Evolutionary conservation across 2,888 invertebrate genomes (phyloP), one percentile per base, ranked within the genome.

Genomic region (Microctonus aethiopoides): DNA sequence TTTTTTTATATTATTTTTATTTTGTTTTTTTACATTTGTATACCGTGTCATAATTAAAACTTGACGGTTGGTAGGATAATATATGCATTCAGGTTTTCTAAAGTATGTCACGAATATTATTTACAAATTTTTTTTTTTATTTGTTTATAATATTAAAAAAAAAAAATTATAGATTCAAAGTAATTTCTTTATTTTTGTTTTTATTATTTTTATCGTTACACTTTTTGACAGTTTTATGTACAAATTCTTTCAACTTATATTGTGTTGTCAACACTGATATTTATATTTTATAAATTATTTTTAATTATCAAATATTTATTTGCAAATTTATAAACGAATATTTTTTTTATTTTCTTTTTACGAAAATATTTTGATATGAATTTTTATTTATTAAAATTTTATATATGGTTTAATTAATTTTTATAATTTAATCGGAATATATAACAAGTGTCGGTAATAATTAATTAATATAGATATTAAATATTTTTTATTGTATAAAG

Each of bases 41-140:
- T 63, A n/a, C 46, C 9, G 16, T 24, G 26, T 63, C 32, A 63
- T 63, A 63, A 51, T 63, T 63, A 62, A 46, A 29, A 63, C 34
- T 51, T 32, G 16, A 16, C 51, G 16, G 29, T 29, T 34, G 7
- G 62, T 32, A 32, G 29, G 34, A 7, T 26, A 13, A 51, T 20
- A 24, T 51, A 63, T 10, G 20, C 32, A 26, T 32, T 11, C 29
- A 51, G 26, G 46, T 24, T 62, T 34, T 20, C 7, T 26, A 9
- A 52, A 69, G 64, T 62, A 39, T 29, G 34, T 52, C 59, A 10
- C 52, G 63, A 60, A 56, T 24, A 64, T 56, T 59, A 54, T 51
- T 61, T 29, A 36, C 56, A 34, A 11, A 26, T 32, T 24, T 13
- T 46, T n/a, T 57, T 34, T 20, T 41, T 52, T 20, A 34, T 57